Evolutionary conservation across 2,888 invertebrate species (phyloP), one percentile per base, ranked within the genome.

Genomic region (Eulithis testata): DNA sequence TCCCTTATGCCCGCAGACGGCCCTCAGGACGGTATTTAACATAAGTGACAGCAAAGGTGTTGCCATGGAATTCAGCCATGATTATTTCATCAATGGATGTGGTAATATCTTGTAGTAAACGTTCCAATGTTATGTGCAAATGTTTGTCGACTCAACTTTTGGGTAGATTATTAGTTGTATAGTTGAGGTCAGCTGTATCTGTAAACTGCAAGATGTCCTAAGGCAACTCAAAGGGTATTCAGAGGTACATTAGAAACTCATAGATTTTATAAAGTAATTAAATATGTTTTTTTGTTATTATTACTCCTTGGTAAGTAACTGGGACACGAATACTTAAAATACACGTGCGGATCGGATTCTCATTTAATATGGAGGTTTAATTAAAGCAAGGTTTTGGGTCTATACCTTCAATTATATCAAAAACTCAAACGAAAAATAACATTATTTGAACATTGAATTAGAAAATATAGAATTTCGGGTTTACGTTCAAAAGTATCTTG

Each of bases 321-420:
- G 60, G n/a, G n/a, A 36, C 52, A 37, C 21, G 44, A 57, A 60
- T 49, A 53, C 63, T 61, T 65, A 50, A 21, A 45, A 27, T 43
- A 52, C 50, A 9, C 57, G 31, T 60, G 60, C 51, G 64, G 60
- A 69, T 70, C 59, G 64, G 64, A 60, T 63, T 52, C 70, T 70
- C 62, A 67, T 70, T 70, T 69, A 70, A 65, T 65, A 69, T 72
- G 72, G 60, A 70, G 70, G 64, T 65, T 65, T 72, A 67, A 72
- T 72, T 72, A 69, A 70, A 67, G 60, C 67, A 65, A 44, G 55
- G 36, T 11, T 49, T 44, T 50, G 55, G 63, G 27, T 37, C 27
- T 14, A 6, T 62, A 60, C 54, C 37, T 47, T 12, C 0, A 47
- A 47, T 47, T 47, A 14, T 47, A n/a, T 1, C 12, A 47, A 47